Evolutionary conservation across 2,888 invertebrate species (phyloP).

Genomic region (Ariolimax columbianus): DNA sequence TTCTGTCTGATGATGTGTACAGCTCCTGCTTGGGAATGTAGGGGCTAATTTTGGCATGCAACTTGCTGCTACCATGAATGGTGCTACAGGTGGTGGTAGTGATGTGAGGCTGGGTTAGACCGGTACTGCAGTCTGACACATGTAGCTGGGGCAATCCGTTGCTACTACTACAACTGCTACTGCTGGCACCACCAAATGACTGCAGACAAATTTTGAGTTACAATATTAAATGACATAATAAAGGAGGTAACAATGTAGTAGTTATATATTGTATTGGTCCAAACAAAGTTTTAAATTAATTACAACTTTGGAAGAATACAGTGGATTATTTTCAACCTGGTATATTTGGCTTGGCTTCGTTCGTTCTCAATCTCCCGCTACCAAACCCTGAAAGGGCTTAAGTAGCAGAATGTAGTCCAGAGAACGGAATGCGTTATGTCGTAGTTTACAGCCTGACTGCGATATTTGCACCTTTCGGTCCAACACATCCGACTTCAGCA

Average conservation of each 20-base stretch:
- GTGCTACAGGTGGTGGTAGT: not conserved
- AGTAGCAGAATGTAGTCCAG: too few species aligned
- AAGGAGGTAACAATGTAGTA: not conserved
- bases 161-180: constrained; percentile 5
- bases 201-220: not conserved
- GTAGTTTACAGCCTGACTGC: too few species aligned
- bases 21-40: constrained; percentile 64
- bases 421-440: too few species aligned
- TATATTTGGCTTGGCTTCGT: too few species aligned
- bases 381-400: too few species aligned
- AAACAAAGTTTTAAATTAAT: too few species aligned
- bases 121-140: constrained; percentile 13
- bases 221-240: not conserved
- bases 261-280: too few species aligned
- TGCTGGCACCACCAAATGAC: constrained; percentile 43
- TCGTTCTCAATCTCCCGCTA: too few species aligned
- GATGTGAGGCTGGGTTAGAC: not conserved
- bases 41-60: constrained; percentile 63
- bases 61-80: constrained; percentile 46
- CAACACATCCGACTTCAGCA: too few species aligned
- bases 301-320: too few species aligned
- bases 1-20: not conserved
- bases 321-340: too few species aligned
- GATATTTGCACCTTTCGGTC: too few species aligned
- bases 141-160: constrained; percentile 23